These are phyloP conservation scores for Periophthalmus magnuspinnatus DNA, from an alignment of 2,797 vertebrate species.

Conservation along the genomic window DNA sequence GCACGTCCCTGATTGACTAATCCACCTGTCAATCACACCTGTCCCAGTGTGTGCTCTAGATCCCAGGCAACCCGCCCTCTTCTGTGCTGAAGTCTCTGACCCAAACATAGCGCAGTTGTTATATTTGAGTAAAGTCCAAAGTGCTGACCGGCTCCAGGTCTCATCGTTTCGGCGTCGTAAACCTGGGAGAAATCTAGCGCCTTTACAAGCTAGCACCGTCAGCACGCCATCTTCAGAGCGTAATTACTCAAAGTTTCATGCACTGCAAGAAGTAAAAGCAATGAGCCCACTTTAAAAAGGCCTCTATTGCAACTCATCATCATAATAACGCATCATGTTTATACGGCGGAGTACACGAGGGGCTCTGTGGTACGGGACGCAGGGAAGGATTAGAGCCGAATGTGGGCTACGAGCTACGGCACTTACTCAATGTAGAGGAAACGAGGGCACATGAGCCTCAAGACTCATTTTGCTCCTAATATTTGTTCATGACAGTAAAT, in stretches of 20 bases:
- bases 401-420: neutral
- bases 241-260: slow-evolving; percentile 16
- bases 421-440: neutral
- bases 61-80: neutral
- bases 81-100: neutral
- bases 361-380: neutral
- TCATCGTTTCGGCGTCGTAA: neutral
- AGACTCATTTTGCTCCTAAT: neutral
- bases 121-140: neutral
- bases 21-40: no score
- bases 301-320: slow-evolving; percentile 22
- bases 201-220: slow-evolving; percentile 10
- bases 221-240: slow-evolving; percentile 13
- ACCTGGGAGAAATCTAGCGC: neutral
- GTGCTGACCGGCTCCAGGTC: neutral
- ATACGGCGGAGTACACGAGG: neutral
- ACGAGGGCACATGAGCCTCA: neutral
- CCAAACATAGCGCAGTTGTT: neutral
- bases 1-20: no score
- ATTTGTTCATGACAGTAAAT: no score
- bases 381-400: slow-evolving; percentile 1
- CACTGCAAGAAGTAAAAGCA: slow-evolving; percentile 29
- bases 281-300: slow-evolving; percentile 32
- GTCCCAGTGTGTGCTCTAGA: neutral
- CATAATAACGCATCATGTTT: slow-evolving; percentile 16